Evolutionary conservation across 2,113 vertebrate species (phyloP), one percentile per base, ranked within the genome.

Genomic region (Cyprinodon tularosa): DNA sequence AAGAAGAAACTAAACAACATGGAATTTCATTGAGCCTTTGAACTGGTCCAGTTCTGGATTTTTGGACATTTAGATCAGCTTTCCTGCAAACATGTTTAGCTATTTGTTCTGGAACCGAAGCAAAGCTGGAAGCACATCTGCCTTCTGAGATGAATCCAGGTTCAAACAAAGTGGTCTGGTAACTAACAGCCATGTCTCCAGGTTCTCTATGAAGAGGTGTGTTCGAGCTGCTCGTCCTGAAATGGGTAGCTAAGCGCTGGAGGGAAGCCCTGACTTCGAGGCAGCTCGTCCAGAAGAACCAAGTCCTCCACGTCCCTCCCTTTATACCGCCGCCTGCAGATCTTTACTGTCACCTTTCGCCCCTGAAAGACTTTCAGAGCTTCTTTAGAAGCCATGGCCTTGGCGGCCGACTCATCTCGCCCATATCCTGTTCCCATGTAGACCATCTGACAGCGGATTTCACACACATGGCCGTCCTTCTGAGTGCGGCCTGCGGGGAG

Each of bases 401-500:
- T 95, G 83, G 98, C 97, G 12, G 96, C 96, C 17, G 96, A 90
- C 89, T 97, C 97, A 13, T 96, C 98, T 4, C 97, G 96, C 14
- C 98, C 98, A 62, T 98, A 99, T 45, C 97, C 98, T 4, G 97
- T 99, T 67, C 97, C 97, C 91, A 99, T 87, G 94, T 98, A 99
- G 39, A 98, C 97, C 42, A 95, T 94, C 88, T 95, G 96, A 88
- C 97, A 99, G 86, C 97, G 96, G 80, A 99, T 94, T 91, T 99
- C 98, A 47, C 98, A 99, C 77, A 99, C 98, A 76, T 98, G 96
- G 62, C 96, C 98, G 87, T 99, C 98, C 84, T 96, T 95, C 90
- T 98, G 97, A 15, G 96, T 95, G 86, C 97, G 96, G 65, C 93
- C 96, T 1, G 95, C 95, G 13, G 97, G 98, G 81, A 99, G 93